Percentiles rank a stretch among this genome's conserved stretches.
These are phyloP conservation scores for Poecile montanus DNA, from an alignment of 2,797 vertebrate species.

Conservation along the genomic window DNA sequence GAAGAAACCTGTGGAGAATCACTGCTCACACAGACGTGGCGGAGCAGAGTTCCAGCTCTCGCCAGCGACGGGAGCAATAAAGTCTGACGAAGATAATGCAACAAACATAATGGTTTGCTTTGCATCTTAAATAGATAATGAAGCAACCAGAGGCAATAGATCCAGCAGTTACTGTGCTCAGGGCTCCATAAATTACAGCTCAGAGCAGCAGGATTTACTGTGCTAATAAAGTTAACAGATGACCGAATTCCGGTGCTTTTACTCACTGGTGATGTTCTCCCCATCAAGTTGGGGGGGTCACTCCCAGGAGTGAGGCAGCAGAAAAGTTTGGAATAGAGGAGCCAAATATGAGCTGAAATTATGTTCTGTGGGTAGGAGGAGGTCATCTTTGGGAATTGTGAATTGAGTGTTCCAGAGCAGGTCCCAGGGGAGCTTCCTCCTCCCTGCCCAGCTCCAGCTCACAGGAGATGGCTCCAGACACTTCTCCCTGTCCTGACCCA, in stretches of 20 bases:
- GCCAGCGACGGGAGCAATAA: background rate
- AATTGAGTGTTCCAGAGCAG: rapidly evolving
- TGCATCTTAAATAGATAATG: conserved; percentile 43
- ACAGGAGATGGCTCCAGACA: rapidly evolving
- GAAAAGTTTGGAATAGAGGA: background rate
- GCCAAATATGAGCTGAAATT: rapidly evolving
- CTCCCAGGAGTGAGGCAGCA: background rate
- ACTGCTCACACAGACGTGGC: background rate
- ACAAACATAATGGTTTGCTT: background rate
- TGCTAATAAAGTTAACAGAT: background rate
- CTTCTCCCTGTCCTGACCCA: background rate
- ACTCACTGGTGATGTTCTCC: background rate
- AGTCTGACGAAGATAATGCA: background rate
- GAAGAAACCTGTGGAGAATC: background rate
- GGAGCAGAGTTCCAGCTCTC: background rate
- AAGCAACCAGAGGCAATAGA: background rate
- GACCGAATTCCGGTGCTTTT: background rate
- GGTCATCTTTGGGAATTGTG: rapidly evolving
- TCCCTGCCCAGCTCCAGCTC: background rate
- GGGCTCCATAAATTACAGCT: background rate
- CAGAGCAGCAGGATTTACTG: background rate
- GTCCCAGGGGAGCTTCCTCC: rapidly evolving
- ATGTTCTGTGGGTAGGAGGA: background rate
- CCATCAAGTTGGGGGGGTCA: rapidly evolving
- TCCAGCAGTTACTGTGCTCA: background rate